phyloP scores from a whole-genome alignment of 2,888 invertebrate species.

The Xylota segnis region DNA sequence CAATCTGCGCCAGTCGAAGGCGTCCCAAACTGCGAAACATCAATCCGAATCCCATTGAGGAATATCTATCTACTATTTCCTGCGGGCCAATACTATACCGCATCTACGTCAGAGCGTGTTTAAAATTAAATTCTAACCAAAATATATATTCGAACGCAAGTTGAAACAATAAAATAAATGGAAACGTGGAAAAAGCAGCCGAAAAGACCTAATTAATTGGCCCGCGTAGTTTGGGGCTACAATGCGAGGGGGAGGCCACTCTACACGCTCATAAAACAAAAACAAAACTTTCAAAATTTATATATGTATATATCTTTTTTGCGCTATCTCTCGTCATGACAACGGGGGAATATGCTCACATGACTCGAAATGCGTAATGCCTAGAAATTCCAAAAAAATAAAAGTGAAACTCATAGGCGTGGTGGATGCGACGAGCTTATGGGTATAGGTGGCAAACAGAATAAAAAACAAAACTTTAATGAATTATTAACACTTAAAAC shows the following conservation, averaged over 20 bases:
- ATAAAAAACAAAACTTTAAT: constrained; percentile 22
- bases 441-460: not conserved
- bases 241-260: not conserved
- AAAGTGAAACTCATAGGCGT: not conserved
- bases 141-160: constrained; percentile 3
- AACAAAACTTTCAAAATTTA: constrained; percentile 14
- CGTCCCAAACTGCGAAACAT: not conserved
- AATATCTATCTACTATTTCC: constrained; percentile 24
- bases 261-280: constrained; percentile 21
- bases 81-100: constrained; percentile 9
- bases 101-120: constrained; percentile 42
- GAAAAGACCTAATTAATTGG: constrained; percentile 56
- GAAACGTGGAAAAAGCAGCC: constrained; percentile 21
- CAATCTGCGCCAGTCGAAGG: not conserved
- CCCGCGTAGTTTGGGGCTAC: not conserved
- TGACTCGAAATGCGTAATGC: constrained; percentile 69
- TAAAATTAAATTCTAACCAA: constrained; percentile 27
- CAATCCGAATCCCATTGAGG: constrained; percentile 43
- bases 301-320: constrained; percentile 30
- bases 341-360: constrained; percentile 62
- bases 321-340: constrained; percentile 60
- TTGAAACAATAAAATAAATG: constrained; percentile 51
- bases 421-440: not conserved
- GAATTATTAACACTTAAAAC: constrained; percentile 50
- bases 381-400: constrained; percentile 42